Evolutionary conservation across 1,140 invertebrate species (phyloP), one percentile per base, ranked within the genome.

Genomic region (Heliconius eleuchia): DNA sequence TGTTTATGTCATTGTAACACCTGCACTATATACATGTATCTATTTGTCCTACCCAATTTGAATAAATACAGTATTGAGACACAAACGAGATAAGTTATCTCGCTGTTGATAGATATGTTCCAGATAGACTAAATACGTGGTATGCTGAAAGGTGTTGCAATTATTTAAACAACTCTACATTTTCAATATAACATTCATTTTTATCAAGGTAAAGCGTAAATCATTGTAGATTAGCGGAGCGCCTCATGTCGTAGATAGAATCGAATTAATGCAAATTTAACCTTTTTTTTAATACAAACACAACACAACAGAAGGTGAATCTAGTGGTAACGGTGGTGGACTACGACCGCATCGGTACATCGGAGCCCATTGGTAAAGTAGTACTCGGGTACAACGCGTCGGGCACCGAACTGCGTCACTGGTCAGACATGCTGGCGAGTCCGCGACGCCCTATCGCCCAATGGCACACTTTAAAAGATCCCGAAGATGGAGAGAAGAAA

Each of bases 281-380:
- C 60, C 60, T 66, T 66, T 66, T 74, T 57, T 76, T 72, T 78
- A 78, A 75, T 84, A 74, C 74, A 52, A 86, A 23, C 23, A 23
- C 23, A 23, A 23, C 79, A 85, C 85, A 95, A 80, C 96, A 99
- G 99, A 99, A 99, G 98, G 99, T 99, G 85, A 98, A 99, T 95
- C 96, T 99, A 95, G 97, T 98, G 90, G 98, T 99, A 86, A 99
- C 99, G 74, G 99, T 99, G 85, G 99, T 99, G 91, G 99, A 99
- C 95, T 99, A 99, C 95, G 99, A 99, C 96, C 98, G 99, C 94
- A 99, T 99, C 94, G 99, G 99, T 72, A 99, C 99, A 71, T 99
- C 99, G 84, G 99, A 99, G 95, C 99, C 99, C 27, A 99, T 99
- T 92, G 99, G 99, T 82, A 98, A 99, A 95, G 98, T 98, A 81